A percentile compares a stretch with the other conserved stretches of the same genome.
Conservation (phyloP, 2,888 invertebrate genomes). For the Mesorhabditis spiculigera region DNA sequence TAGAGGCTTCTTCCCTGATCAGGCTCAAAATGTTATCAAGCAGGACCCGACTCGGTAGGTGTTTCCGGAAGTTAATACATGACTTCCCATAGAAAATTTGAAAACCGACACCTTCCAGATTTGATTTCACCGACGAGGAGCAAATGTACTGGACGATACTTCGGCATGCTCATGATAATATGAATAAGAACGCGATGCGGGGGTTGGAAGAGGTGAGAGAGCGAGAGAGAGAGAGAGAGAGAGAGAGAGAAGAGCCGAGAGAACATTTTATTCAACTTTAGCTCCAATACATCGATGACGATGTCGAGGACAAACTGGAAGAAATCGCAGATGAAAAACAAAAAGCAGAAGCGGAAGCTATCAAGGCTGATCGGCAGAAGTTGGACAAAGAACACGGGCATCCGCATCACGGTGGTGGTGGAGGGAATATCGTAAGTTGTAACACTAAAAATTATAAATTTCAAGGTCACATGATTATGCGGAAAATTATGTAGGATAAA, state of each 20-base stretch:
- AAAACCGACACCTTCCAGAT: conserved; percentile 58
- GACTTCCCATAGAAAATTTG: background rate
- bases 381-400: conserved; percentile 8
- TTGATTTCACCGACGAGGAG: conserved; percentile 76
- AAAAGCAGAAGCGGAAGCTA: conserved; percentile 29
- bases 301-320: conserved; percentile 44
- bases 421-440: conserved; percentile 23
- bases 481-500: background rate
- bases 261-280: conserved; percentile 19
- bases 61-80: background rate
- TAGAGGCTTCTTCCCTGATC: conserved; percentile 15
- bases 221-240: conserved; percentile 23
- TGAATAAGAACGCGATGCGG: conserved; percentile 32
- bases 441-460: background rate
- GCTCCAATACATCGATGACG: conserved; percentile 46
- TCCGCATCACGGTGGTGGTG: background rate
- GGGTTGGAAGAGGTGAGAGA: conserved; percentile 42
- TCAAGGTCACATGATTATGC: background rate
- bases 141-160: conserved; percentile 73
- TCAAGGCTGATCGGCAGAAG: conserved; percentile 21
- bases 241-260: conserved; percentile 12
- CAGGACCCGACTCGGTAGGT: conserved; percentile 44
- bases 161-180: conserved; percentile 45
- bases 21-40: conserved; percentile 23
- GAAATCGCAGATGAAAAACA: conserved; percentile 48